These are phyloP conservation scores for Picus viridis DNA, from an alignment of 2,797 vertebrate species.

Conservation along the genomic window DNA sequence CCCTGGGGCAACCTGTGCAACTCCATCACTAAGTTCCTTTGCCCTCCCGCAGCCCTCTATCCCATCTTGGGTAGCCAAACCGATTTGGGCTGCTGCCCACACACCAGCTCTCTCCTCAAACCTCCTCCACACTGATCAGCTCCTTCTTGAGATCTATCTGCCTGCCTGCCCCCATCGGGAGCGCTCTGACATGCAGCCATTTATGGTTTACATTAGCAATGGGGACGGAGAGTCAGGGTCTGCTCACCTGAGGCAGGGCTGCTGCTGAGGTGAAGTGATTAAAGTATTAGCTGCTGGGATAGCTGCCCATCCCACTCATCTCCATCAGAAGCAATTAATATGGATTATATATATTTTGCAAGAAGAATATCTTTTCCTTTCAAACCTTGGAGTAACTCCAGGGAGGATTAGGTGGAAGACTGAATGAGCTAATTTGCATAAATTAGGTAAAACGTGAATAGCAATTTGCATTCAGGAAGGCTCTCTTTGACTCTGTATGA, in stretches of 20 bases:
- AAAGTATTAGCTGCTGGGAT: constrained; percentile 47
- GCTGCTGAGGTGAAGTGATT: constrained; percentile 59
- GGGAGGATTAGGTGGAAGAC: constrained; percentile 75
- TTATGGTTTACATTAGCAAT: background rate
- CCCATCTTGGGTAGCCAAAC: background rate
- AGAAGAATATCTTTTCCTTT: constrained; percentile 74
- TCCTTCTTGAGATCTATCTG: background rate
- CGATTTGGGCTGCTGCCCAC: background rate
- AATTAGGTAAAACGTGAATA: constrained; percentile 75
- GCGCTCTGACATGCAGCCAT: rapidly evolving
- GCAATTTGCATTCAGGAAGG: constrained; percentile 66
- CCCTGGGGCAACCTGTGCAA: background rate
- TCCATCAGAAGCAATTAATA: constrained; percentile 75
- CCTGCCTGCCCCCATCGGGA: background rate
- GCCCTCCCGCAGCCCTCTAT: background rate
- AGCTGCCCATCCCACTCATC: constrained; percentile 61
- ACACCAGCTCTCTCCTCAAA: background rate
- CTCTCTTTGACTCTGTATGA: constrained; percentile 58
- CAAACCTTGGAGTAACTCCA: constrained; percentile 75
- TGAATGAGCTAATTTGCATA: constrained; percentile 78
- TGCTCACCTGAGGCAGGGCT: constrained; percentile 12
- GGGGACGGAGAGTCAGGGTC: background rate
- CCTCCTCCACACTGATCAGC: rapidly evolving
- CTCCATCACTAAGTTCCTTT: background rate
- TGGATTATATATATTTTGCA: constrained; percentile 72